A percentile compares a stretch with the other conserved stretches of the same genome.
Evolutionary conservation across 2,797 vertebrate genomes (phyloP).

Genomic region (Sebastes cheni): DNA sequence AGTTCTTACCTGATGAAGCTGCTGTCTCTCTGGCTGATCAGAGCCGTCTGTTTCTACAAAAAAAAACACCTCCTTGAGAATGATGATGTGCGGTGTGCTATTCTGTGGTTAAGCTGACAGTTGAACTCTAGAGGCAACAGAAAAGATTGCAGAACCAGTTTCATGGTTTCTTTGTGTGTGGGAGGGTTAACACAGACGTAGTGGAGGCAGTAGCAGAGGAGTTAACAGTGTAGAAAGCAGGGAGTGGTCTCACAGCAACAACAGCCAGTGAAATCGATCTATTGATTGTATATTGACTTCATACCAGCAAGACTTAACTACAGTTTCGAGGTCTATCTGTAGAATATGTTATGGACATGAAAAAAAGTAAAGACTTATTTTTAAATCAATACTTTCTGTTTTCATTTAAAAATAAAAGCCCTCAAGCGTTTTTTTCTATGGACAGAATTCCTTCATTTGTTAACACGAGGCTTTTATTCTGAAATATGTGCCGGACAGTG

Average conservation of each 20-base stretch:
- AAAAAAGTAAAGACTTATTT: too few relatives aligned
- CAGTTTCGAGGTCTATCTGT: too few relatives aligned
- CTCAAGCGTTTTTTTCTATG: too few relatives aligned
- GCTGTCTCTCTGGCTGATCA: background rate
- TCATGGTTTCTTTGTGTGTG: background rate
- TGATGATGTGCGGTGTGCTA: background rate
- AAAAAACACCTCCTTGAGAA: background rate
- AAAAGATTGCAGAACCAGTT: background rate
- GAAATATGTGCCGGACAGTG: too few relatives aligned
- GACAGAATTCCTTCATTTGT: too few relatives aligned
- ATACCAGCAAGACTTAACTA: too few relatives aligned
- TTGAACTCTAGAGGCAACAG: background rate
- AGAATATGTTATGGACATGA: too few relatives aligned
- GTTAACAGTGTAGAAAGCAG: background rate
- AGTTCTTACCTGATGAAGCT: slow-evolving; percentile 37
- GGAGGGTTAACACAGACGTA: background rate
- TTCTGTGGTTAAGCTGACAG: background rate
- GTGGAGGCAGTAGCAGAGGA: background rate
- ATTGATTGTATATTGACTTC: too few relatives aligned
- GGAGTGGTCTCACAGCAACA: background rate
- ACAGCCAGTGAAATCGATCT: too few relatives aligned
- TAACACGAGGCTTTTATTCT: too few relatives aligned
- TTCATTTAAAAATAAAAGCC: too few relatives aligned
- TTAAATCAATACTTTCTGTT: too few relatives aligned
- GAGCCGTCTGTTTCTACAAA: background rate